A percentile compares a stretch with the other conserved stretches of the same genome.
These are phyloP conservation scores for Bombus affinis DNA, from an alignment of 1,140 invertebrate species.

Conservation along the genomic window DNA sequence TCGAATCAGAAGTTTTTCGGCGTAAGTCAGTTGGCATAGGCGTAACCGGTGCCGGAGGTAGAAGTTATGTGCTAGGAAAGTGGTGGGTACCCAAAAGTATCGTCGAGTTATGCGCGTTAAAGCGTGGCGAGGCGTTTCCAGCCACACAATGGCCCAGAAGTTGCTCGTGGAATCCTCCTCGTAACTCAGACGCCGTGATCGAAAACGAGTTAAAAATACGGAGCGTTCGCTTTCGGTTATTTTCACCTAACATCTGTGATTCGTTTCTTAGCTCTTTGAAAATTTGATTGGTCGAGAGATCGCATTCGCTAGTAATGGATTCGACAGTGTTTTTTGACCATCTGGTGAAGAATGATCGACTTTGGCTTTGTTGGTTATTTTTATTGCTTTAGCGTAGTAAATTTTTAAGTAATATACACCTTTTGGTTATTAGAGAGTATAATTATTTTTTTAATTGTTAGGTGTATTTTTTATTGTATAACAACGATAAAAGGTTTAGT, in stretches of 20 bases:
- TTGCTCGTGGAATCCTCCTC: constrained; percentile 36
- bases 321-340: background rate
- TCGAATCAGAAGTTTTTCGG: constrained; percentile 62
- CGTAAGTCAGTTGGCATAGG: constrained; percentile 69
- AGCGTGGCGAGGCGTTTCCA: constrained; percentile 62
- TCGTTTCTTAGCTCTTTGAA: background rate
- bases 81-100: constrained; percentile 34
- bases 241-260: constrained; percentile 35
- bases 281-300: background rate
- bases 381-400: background rate
- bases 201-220: constrained; percentile 43
- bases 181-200: constrained; percentile 54
- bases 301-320: no score
- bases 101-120: constrained; percentile 46
- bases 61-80: constrained; percentile 70
- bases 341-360: background rate
- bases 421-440: no score
- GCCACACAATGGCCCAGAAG: constrained; percentile 54
- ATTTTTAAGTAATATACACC: no score
- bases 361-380: background rate
- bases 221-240: background rate
- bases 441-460: no score
- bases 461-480: no score
- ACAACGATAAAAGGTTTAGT: no score
- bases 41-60: constrained; percentile 48